Base-by-base conservation (phyloP, 2,113 vertebrate species). In the Macrotis lagotis region DNA sequence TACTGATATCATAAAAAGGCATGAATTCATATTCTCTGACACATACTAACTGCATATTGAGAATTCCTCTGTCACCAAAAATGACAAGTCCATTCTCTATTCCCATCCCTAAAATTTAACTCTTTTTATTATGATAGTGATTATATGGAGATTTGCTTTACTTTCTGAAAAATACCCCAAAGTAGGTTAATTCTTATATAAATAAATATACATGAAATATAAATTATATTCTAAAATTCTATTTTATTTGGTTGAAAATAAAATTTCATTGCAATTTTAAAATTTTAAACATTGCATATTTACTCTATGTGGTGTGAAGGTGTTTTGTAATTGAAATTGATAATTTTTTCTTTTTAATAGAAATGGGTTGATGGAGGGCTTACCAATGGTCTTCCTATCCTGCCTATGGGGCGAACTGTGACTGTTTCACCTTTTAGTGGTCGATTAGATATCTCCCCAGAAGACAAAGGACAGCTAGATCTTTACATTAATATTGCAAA, bases 331-430 rank as follows among this genome's bases (percentile, higher is more conserved):
- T 19, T 74, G 55, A 94, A 0, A 0, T 0, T 2, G 25, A 0
- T 14, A 0, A 91, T 83, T 66, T 50, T 97, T n/a, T n/a, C n/a
- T n/a, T 66, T 37, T 51, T 55, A 10, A 0, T 90, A 99, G 99
- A 99, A 97, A 90, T 99, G 99, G 99, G 97, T 99, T 2, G 99
- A 99, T 10, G 99, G 99, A 22, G 99, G 99, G 0, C 98, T 99
- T 93, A 99, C 99, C 0, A 98, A 99, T 98, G 98, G 99, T 91
- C 99, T 99, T n/a, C 99, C 99, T 1, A 91, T 99, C 50, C 97
- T 99, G 93, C 98, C 99, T 0, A 88, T 89, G 25, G 99, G 99
- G 74, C 99, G 98, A 47, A 99, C 99, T 0, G 97, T 99, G 96
- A 99, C 99, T 0, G 96, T 99, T 93, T 99, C 99, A 1, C 99